Evolutionary conservation across 2,888 invertebrate species (phyloP).

Genomic region (Orchesellides sinensis): DNA sequence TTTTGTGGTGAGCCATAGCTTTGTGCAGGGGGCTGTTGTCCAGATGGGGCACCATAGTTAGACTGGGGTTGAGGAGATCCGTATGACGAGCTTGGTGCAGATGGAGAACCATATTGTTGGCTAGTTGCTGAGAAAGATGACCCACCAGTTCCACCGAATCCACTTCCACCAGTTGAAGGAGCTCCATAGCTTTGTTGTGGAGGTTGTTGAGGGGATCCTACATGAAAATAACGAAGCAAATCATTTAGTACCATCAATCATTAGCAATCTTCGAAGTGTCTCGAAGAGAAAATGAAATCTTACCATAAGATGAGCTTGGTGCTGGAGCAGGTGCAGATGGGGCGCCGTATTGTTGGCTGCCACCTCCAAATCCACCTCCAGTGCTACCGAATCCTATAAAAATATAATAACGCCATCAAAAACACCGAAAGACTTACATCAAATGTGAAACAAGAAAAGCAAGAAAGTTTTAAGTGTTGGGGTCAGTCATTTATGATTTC

Average conservation of each 20-base stretch:
- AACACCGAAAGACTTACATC: too few relatives aligned
- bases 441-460: neutral
- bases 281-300: neutral
- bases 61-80: neutral
- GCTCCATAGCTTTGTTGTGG: neutral
- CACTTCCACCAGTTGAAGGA: neutral
- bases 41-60: neutral
- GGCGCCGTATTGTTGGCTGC: constrained; percentile 33
- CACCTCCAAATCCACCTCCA: constrained; percentile 32
- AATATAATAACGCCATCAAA: too few relatives aligned
- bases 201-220: constrained; percentile 13
- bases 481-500: constrained; percentile 21
- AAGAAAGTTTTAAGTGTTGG: neutral
- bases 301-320: constrained; percentile 16
- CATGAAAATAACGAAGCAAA: neutral
- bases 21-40: neutral
- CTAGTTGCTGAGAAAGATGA: neutral
- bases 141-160: neutral
- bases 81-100: neutral
- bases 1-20: neutral
- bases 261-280: neutral
- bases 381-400: constrained; percentile 34
- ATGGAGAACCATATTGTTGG: constrained; percentile 15
- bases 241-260: neutral
- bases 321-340: constrained; percentile 26